Base-by-base conservation (phyloP, 2,113 vertebrate species). In the Cochlearius cochlearius region DNA sequence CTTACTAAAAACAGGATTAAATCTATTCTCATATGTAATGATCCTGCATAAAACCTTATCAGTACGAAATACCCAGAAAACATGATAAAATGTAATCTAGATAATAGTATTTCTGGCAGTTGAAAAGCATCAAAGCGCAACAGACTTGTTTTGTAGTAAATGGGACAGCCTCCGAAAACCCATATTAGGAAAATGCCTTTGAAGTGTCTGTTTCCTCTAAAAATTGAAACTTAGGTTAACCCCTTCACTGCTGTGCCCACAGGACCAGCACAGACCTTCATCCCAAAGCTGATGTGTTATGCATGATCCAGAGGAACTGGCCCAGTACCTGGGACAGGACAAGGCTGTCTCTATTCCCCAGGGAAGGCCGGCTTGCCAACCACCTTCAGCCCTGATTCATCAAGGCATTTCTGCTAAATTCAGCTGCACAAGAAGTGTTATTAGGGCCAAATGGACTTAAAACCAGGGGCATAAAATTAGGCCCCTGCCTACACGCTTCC, bases 1-100 rank as follows among this genome's bases (percentile, higher is more conserved):
- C 95, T 97, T 97, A 95, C 97, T 98, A 98, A 98, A 98, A 98
- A 97, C 95, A 96, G 97, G 98, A 98, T 98, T 98, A 98, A 96
- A 98, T 97, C 97, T 96, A 95, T 97, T 98, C 97, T 97, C 86
- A 93, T 97, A 93, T 95, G 95, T 96, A 98, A 98, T 97, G 98
- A 98, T 97, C 87, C 95, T 74, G 79, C 93, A 97, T 98, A 96
- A 98, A 97, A 97, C 56, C 96, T 97, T 97, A 98, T 97, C 96
- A 96, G 97, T 94, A 97, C 82, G 94, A 98, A 98, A 98, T 97
- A 97, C 63, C 64, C 95, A 84, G 92, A 95, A 97, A 98, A 97
- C 88, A 94, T 90, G 97, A 97, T 88, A 95, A 97, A 98, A 94
- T 84, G 56, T 95, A 96, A 98, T 97, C 97, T 96, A 97, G 97